Evolutionary conservation across 2,113 vertebrate genomes (phyloP), one percentile per base, ranked within the genome.

Genomic region (Semicossyphus pulcher): DNA sequence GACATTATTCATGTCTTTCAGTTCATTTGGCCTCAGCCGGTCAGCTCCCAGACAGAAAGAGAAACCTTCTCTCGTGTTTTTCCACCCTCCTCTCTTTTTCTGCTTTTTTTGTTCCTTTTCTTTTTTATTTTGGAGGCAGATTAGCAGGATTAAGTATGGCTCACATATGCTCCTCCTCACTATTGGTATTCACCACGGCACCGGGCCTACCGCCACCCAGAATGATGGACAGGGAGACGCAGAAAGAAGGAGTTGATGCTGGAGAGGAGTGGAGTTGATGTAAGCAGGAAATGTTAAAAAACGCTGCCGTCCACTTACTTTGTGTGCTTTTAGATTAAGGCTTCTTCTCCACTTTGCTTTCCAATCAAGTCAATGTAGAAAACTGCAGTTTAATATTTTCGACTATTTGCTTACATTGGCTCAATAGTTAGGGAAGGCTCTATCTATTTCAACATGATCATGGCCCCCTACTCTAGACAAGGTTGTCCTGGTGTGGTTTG

Each of bases 61-160:
- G 76, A 87, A 83, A 84, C 70, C 65, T 84, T 87, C 86, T 86
- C 85, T 86, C 65, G 23, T 83, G 86, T 88, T 89, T 78, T 87
- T 86, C 70, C 77, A 82, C 78, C 84, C 76, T 88, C 71, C 72
- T 72, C 83, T 84, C 63, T 76, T 72, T 78, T 76, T 86, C 52
- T 64, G 54, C 42, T 42, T 77, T 81, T 85, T 84, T 87, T 86
- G 71, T 86, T 93, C 94, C 95, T 56, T 86, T 90, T 87, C 74
- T 90, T 91, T 88, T 92, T 88, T 83, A 89, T 94, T 92, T 92
- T 95, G 95, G 94, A 96, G 95, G 91, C 89, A 98, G 96, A 98
- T 98, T 98, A 98, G 95, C 93, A 94, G 96, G 97, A 98, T 98
- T 98, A 98, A 93, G 94, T 95, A 95, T 95, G 95, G 94, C 94